Percentiles rank a stretch among this genome's conserved stretches.
Conservation (phyloP, 2,888 invertebrate species). For the Euphydryas editha region DNA sequence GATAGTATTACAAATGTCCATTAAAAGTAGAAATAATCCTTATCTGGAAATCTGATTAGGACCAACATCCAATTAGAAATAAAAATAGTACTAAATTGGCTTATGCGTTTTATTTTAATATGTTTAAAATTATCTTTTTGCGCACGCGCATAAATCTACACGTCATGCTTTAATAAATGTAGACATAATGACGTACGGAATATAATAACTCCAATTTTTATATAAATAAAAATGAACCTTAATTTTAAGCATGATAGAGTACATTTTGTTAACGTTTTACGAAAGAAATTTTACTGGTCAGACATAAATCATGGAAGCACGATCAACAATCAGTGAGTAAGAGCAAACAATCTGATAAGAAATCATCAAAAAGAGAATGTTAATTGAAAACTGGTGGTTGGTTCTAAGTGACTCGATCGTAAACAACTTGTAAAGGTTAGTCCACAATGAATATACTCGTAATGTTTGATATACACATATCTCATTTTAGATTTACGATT, state of each 20-base stretch:
- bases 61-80: constrained; percentile 36
- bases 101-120: constrained; percentile 34
- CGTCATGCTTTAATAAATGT: constrained; percentile 43
- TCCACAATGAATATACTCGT: constrained; percentile 13
- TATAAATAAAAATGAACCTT: constrained; percentile 11
- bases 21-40: not conserved
- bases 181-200: constrained; percentile 43
- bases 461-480: not conserved
- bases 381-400: constrained; percentile 48
- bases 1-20: too few species aligned
- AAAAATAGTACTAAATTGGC: constrained; percentile 34
- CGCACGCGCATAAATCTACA: constrained; percentile 35
- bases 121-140: constrained; percentile 33
- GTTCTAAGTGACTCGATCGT: constrained; percentile 32
- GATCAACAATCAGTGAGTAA: constrained; percentile 47
- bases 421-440: constrained; percentile 35
- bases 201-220: constrained; percentile 29
- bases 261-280: not conserved
- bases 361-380: constrained; percentile 49
- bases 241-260: constrained; percentile 7
- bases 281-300: constrained; percentile 39
- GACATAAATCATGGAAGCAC: constrained; percentile 47
- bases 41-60: constrained; percentile 26
- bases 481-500: too few species aligned
- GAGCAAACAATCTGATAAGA: constrained; percentile 48